Evolutionary conservation across 2,113 vertebrate species (phyloP).

Genomic region (Callocephalon fimbriatum): DNA sequence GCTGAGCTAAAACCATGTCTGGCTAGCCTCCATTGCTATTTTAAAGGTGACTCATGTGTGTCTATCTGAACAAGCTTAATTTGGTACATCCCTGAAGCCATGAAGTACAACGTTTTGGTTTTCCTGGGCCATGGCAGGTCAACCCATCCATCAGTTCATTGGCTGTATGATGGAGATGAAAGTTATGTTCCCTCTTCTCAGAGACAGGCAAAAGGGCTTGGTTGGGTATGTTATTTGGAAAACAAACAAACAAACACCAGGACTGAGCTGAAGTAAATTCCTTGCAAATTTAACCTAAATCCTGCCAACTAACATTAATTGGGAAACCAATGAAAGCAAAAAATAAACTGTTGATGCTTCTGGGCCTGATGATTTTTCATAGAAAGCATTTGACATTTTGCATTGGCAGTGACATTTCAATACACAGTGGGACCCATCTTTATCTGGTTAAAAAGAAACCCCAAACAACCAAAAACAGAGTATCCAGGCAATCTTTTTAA

Average conservation of each 20-base stretch:
- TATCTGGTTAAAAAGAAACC: accelerated
- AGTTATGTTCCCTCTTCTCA: neutral
- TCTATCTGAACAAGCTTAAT: neutral
- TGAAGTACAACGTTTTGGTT: neutral
- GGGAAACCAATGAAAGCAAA: neutral
- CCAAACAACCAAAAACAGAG: neutral
- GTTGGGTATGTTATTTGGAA: neutral
- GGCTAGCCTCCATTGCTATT: neutral
- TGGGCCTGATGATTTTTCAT: neutral
- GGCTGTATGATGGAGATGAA: neutral
- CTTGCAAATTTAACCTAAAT: neutral
- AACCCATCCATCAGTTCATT: neutral
- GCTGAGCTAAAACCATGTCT: neutral
- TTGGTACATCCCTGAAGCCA: neutral
- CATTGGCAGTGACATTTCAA: neutral
- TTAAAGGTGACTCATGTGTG: neutral
- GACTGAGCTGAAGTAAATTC: neutral
- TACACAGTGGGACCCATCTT: neutral
- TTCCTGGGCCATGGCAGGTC: neutral
- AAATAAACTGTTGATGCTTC: neutral
- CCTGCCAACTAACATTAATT: neutral
- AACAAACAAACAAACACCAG: accelerated
- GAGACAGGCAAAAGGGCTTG: neutral
- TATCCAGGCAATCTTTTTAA: neutral
- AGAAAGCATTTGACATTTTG: neutral